Conservation (phyloP, 1,140 invertebrate species). For the Chrysomallon squamiferum region DNA sequence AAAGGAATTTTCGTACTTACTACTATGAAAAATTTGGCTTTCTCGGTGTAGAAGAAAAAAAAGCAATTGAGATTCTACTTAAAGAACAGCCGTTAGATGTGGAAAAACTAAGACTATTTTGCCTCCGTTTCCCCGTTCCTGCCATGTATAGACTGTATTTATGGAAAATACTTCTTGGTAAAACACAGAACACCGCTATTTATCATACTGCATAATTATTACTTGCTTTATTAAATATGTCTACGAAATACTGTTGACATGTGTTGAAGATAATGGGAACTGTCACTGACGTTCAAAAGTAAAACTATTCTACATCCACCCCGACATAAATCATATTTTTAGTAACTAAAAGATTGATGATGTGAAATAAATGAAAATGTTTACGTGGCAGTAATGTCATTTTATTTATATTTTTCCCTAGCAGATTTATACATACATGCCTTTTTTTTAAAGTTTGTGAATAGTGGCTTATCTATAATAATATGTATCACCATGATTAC, state of each 20-base stretch:
- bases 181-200: constrained; percentile 17
- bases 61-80: constrained; percentile 87
- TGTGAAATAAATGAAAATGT: too few species aligned
- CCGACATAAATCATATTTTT: constrained; percentile 12
- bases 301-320: constrained; percentile 1
- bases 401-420: too few species aligned
- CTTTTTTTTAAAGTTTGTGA: too few species aligned
- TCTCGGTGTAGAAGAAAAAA: constrained; percentile 89
- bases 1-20: constrained; percentile 84
- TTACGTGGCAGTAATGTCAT: too few species aligned
- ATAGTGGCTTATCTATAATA: too few species aligned
- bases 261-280: neutral
- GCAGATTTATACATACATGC: too few species aligned
- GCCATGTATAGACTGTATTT: constrained; percentile 79
- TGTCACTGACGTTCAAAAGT: neutral
- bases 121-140: constrained; percentile 82
- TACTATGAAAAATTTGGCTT: constrained; percentile 92
- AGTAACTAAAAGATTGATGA: too few species aligned
- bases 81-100: constrained; percentile 85
- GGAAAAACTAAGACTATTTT: constrained; percentile 84
- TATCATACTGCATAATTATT: too few species aligned
- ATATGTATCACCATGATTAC: too few species aligned
- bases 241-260: neutral
- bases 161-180: constrained; percentile 86
- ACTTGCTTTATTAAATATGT: neutral